These are phyloP conservation scores for Hemiscyllium ocellatum DNA, from an alignment of 2,113 vertebrate genomes.

Conservation along the genomic window DNA sequence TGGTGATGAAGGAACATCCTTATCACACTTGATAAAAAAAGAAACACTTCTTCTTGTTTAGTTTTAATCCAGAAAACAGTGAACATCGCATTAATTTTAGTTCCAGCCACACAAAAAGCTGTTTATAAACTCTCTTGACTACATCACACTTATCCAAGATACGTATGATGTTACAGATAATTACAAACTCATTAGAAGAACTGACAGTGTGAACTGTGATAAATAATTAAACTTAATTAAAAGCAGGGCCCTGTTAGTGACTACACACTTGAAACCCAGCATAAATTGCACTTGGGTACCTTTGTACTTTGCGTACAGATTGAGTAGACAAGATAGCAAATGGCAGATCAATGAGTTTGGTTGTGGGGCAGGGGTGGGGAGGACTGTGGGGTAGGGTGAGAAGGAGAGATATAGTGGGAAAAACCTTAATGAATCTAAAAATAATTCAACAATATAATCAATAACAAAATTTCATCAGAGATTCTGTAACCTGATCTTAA, in stretches of 20 bases:
- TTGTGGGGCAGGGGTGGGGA: background rate
- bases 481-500: background rate
- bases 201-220: background rate
- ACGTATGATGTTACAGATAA: slow-evolving; percentile 23
- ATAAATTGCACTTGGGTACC: background rate
- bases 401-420: background rate
- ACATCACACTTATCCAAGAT: background rate
- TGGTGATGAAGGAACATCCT: background rate
- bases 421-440: background rate
- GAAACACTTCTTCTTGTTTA: background rate
- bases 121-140: background rate
- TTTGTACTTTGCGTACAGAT: background rate
- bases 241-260: background rate
- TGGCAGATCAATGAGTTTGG: background rate
- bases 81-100: background rate
- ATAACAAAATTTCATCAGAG: background rate
- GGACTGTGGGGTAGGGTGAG: background rate
- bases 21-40: background rate
- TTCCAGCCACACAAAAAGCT: background rate
- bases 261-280: background rate
- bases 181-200: slow-evolving; percentile 28
- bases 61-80: background rate
- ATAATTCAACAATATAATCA: background rate
- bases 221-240: slow-evolving; percentile 16
- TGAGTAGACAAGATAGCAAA: background rate